Evolutionary conservation across 2,113 vertebrate genomes (phyloP).

Genomic region (Turdus rufiventris): DNA sequence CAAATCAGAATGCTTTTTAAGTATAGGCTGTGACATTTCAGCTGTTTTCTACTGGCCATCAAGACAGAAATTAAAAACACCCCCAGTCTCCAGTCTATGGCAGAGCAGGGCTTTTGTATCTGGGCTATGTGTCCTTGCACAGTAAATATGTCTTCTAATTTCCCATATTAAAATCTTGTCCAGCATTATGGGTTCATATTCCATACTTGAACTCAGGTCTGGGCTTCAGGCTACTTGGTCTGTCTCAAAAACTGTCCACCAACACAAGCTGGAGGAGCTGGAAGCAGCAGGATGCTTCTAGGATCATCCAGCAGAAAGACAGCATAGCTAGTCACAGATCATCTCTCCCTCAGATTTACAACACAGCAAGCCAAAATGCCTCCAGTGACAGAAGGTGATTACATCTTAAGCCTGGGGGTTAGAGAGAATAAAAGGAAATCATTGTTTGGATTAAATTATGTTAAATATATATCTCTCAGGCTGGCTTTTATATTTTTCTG

Average conservation of each 20-base stretch:
- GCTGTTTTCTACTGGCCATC: not conserved
- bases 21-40: not conserved
- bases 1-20: not conserved
- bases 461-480: not conserved
- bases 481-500: not conserved
- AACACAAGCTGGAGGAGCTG: not conserved
- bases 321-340: not conserved
- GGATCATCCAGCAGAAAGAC: not conserved
- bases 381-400: not conserved
- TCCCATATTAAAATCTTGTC: not conserved
- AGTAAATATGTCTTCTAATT: not conserved
- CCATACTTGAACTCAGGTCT: not conserved
- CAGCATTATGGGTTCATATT: not conserved
- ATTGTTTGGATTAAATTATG: not conserved
- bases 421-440: not conserved
- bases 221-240: not conserved
- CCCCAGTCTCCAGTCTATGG: not conserved
- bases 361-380: not conserved
- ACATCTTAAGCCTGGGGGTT: not conserved
- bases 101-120: not conserved
- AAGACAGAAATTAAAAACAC: not conserved
- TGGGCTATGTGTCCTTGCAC: not conserved
- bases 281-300: not conserved
- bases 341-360: not conserved
- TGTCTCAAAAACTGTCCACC: not conserved